A percentile compares a stretch with the other conserved stretches of the same genome.
These are phyloP conservation scores for Zaprionus africanus DNA, from an alignment of 1,140 invertebrate genomes.

Conservation along the genomic window DNA sequence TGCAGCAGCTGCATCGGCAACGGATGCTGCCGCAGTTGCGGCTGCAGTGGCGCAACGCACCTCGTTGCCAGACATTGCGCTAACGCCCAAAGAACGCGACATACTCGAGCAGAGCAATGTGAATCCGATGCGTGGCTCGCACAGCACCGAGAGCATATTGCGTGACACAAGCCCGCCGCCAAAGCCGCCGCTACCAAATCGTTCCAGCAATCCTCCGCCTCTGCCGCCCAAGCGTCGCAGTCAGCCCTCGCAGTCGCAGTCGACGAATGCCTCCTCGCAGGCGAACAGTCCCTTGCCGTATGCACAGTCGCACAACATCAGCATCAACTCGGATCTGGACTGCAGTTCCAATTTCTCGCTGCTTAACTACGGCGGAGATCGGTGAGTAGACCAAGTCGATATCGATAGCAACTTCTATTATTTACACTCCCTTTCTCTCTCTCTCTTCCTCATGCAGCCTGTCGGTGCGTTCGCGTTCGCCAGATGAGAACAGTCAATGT, in stretches of 20 bases:
- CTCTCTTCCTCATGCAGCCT: slow-evolving; percentile 77
- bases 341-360: slow-evolving; percentile 85
- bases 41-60: slow-evolving; percentile 85
- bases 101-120: slow-evolving; percentile 84
- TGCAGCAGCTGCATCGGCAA: slow-evolving; percentile 26
- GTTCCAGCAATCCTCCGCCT: slow-evolving; percentile 87
- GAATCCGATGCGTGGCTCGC: slow-evolving; percentile 87
- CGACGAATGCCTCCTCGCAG: slow-evolving; percentile 46
- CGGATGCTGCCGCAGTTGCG: slow-evolving; percentile 57
- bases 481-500: slow-evolving; percentile 90
- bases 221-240: slow-evolving; percentile 90
- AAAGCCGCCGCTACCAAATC: slow-evolving; percentile 92
- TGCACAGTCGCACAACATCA: slow-evolving; percentile 71
- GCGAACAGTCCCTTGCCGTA: slow-evolving; percentile 70
- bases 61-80: slow-evolving; percentile 90
- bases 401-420: no score
- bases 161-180: slow-evolving; percentile 89
- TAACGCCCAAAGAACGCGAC: slow-evolving; percentile 88
- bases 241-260: slow-evolving; percentile 65
- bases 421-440: neutral
- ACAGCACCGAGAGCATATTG: slow-evolving; percentile 89
- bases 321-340: slow-evolving; percentile 84
- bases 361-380: slow-evolving; percentile 86
- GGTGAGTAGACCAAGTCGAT: slow-evolving; percentile 61
- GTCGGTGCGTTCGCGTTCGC: slow-evolving; percentile 87